These are phyloP conservation scores for Rissa tridactyla DNA, from an alignment of 2,113 vertebrate species.

Conservation along the genomic window DNA sequence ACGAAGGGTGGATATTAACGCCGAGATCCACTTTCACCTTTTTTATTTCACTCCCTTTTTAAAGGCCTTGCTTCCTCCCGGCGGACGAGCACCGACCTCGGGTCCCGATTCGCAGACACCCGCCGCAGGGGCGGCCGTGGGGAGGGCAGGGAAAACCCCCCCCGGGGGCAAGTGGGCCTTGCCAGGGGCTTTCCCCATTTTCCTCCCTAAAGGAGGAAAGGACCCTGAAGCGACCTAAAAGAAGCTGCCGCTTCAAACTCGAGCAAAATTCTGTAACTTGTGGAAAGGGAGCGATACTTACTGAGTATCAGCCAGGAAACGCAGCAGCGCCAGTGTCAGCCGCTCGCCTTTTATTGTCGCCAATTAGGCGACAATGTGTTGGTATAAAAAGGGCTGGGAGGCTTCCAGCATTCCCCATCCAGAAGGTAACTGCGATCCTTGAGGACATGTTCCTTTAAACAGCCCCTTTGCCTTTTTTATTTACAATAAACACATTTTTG, in stretches of 20 bases:
- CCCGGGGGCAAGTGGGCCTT: background rate
- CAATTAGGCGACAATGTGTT: background rate
- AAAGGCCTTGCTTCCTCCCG: background rate
- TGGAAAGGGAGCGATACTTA: rapidly evolving
- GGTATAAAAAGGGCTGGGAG: background rate
- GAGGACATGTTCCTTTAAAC: background rate
- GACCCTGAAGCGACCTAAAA: background rate
- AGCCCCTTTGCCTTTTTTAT: background rate
- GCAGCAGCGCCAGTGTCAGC: background rate
- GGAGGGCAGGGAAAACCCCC: background rate
- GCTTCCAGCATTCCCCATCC: background rate
- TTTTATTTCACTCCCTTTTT: background rate
- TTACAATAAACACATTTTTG: conserved; percentile 11
- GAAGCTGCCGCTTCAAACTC: rapidly evolving
- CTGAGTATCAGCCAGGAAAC: background rate
- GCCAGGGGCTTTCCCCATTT: rapidly evolving
- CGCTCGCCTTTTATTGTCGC: background rate
- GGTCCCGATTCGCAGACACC: rapidly evolving
- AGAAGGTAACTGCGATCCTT: background rate
- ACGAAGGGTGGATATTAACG: background rate
- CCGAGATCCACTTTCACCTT: background rate
- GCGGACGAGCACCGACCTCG: background rate
- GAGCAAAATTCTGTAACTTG: background rate
- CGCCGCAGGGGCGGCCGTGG: rapidly evolving
- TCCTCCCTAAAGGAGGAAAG: too few species aligned